These are phyloP conservation scores for Limenitis arthemis DNA, from an alignment of 2,888 invertebrate genomes.

Conservation along the genomic window DNA sequence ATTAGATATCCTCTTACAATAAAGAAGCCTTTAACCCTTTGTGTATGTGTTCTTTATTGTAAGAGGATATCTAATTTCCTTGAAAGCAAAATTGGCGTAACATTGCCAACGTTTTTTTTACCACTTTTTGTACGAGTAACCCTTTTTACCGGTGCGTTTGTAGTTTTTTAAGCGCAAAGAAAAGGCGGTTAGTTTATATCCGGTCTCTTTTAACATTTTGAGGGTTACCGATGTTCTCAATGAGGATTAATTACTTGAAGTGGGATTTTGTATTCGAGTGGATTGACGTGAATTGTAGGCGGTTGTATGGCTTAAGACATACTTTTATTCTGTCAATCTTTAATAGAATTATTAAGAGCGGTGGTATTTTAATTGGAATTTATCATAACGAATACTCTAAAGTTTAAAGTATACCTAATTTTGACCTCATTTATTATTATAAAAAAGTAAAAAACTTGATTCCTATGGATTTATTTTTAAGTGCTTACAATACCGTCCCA, in stretches of 20 bases:
- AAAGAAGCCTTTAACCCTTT: too few species aligned
- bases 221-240: slow-evolving; percentile 60
- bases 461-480: too few species aligned
- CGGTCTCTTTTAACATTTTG: slow-evolving; percentile 60
- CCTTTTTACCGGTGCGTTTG: slow-evolving; percentile 57
- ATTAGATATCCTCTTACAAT: too few species aligned
- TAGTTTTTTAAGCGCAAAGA: slow-evolving; percentile 60
- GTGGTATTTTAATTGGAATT: background rate
- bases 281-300: slow-evolving; percentile 45
- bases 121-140: slow-evolving; percentile 46
- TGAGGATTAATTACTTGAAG: slow-evolving; percentile 69
- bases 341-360: background rate
- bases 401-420: too few species aligned
- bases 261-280: slow-evolving; percentile 51
- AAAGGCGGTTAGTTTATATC: slow-evolving; percentile 73
- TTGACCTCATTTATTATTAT: too few species aligned
- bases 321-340: slow-evolving; percentile 17
- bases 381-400: background rate
- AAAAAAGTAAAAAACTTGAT: too few species aligned
- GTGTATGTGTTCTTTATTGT: slow-evolving; percentile 57
- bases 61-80: slow-evolving; percentile 71
- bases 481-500: too few species aligned
- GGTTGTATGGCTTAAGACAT: slow-evolving; percentile 16
- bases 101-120: slow-evolving; percentile 49
- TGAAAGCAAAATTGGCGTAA: slow-evolving; percentile 71